Percentiles rank a stretch among this genome's conserved stretches.
Evolutionary conservation across 1,140 invertebrate species (phyloP).

Genomic region (Dryas iulia): DNA sequence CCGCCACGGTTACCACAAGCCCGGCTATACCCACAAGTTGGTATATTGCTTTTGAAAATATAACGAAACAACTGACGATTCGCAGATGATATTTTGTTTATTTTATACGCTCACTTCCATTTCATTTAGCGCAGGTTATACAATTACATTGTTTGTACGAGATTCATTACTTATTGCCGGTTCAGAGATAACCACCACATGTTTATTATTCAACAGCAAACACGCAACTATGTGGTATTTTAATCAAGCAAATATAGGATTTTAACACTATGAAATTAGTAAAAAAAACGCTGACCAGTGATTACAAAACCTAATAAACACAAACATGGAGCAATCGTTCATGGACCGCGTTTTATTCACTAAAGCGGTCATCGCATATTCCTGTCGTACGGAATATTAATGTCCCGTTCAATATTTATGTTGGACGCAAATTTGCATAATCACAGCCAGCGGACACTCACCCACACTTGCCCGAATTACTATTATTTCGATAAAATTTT

Average conservation of each 20-base stretch:
- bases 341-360: conserved; percentile 59
- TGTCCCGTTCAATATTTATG: conserved; percentile 77
- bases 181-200: not conserved
- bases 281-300: not conserved
- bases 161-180: not conserved
- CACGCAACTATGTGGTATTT: not conserved
- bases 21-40: conserved; percentile 15
- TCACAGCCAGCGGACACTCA: conserved; percentile 65
- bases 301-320: conserved; percentile 49
- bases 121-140: not conserved
- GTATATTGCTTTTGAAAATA: conserved; percentile 30
- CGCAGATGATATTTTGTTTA: conserved; percentile 19
- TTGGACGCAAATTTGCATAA: conserved; percentile 76
- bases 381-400: conserved; percentile 76
- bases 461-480: conserved; percentile 55
- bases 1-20: conserved; percentile 49
- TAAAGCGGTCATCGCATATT: conserved; percentile 71
- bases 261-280: not conserved
- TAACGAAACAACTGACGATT: conserved; percentile 16
- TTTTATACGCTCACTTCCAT: not conserved
- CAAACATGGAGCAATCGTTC: conserved; percentile 47
- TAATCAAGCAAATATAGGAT: not conserved
- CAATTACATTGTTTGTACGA: not conserved
- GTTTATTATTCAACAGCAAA: not conserved
- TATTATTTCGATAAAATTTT: conserved; percentile 68